Conservation (phyloP, 1,140 invertebrate species). For the Bombus sylvicola region DNA sequence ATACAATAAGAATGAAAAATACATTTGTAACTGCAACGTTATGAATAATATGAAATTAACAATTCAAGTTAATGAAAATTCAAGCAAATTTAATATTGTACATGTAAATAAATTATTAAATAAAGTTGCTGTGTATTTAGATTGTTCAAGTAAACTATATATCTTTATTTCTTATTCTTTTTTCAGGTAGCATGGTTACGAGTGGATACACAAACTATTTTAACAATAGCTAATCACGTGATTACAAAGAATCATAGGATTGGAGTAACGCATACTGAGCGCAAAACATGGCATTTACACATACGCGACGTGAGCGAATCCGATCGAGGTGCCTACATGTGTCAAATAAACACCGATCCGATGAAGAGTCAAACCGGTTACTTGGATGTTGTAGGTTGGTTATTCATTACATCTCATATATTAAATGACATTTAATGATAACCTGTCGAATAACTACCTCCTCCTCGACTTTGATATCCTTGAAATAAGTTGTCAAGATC, state of each 20-base stretch:
- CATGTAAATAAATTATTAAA: not conserved
- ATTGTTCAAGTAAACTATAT: not conserved
- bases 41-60: too few relatives aligned
- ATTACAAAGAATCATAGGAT: slow-evolving; percentile 95
- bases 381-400: slow-evolving; percentile 93
- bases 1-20: too few relatives aligned
- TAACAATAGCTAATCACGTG: slow-evolving; percentile 93
- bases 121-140: not conserved
- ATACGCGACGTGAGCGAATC: slow-evolving; percentile 90
- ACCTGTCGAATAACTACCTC: not conserved
- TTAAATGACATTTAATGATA: not conserved
- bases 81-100: too few relatives aligned
- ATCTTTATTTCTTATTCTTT: slow-evolving; percentile 5
- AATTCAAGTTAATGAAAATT: too few relatives aligned
- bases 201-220: slow-evolving; percentile 95
- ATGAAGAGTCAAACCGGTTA: slow-evolving; percentile 95
- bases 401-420: too few relatives aligned
- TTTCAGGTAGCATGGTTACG: slow-evolving; percentile 93
- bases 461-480: too few relatives aligned
- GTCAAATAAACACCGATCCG: slow-evolving; percentile 95
- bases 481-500: too few relatives aligned
- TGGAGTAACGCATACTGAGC: slow-evolving; percentile 90
- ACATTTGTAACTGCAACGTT: too few relatives aligned
- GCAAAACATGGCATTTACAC: slow-evolving; percentile 92
- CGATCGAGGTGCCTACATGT: slow-evolving; percentile 94